Evolutionary conservation across 2,797 vertebrate species (phyloP).

Genomic region (Parambassis ranga): DNA sequence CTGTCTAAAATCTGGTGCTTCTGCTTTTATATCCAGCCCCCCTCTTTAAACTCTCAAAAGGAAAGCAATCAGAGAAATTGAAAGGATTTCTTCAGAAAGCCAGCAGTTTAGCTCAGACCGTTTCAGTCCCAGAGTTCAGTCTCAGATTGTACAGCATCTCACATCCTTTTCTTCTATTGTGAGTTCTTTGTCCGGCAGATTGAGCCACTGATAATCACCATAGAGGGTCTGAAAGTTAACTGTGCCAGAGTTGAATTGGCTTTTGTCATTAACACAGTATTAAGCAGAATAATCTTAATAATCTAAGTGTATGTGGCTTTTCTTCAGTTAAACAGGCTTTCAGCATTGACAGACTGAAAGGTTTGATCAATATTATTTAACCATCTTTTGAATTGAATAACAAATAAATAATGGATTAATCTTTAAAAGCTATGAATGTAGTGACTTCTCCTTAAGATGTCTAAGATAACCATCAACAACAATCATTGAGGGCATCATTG

Average conservation of each 20-base stretch:
- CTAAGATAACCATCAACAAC: too few relatives aligned
- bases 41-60: neutral
- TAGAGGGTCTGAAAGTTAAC: neutral
- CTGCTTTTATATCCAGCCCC: neutral
- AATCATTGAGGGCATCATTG: too few relatives aligned
- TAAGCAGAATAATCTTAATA: too few relatives aligned
- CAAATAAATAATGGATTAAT: too few relatives aligned
- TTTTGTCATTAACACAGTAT: too few relatives aligned
- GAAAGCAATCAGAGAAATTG: neutral
- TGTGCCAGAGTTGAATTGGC: neutral
- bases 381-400: too few relatives aligned
- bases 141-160: neutral
- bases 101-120: neutral
- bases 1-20: conserved; percentile 8
- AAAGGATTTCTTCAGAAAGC: neutral
- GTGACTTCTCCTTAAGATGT: too few relatives aligned
- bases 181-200: neutral
- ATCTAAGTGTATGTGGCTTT: too few relatives aligned
- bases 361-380: too few relatives aligned
- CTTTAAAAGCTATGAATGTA: too few relatives aligned
- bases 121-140: neutral
- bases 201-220: neutral
- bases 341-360: too few relatives aligned
- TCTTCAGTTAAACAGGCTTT: too few relatives aligned
- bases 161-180: neutral